A percentile compares a stretch with the other conserved stretches of the same genome.
Conservation (phyloP, 2,113 vertebrate genomes). For the Pseudorasbora parva region DNA sequence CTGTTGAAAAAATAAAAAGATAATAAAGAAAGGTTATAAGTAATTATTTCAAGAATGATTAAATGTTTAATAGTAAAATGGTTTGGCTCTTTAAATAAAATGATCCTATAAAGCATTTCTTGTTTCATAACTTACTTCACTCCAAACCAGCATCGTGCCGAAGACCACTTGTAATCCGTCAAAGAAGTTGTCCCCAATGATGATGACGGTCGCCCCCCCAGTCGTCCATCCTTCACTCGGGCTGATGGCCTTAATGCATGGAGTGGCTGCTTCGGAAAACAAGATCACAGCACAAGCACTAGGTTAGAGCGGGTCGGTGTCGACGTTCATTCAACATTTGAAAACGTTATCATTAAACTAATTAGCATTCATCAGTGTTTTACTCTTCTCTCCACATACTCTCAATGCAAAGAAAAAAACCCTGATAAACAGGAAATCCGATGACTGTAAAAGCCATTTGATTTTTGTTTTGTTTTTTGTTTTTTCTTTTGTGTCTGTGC, state of each 20-base stretch:
- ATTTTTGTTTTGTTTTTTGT: not conserved
- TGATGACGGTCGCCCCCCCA: constrained; percentile 92
- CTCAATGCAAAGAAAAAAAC: not conserved
- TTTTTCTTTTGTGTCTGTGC: constrained; percentile 40
- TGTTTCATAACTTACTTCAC: constrained; percentile 80
- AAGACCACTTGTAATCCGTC: constrained; percentile 95
- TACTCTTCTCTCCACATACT: constrained; percentile 4
- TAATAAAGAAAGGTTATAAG: not conserved
- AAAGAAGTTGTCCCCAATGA: constrained; percentile 97
- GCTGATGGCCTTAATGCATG: constrained; percentile 96
- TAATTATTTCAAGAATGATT: not conserved
- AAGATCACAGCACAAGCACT: constrained; percentile 57
- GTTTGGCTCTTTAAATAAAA: not conserved
- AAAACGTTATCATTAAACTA: not conserved
- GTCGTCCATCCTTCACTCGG: constrained; percentile 96
- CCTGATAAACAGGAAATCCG: constrained; percentile 24
- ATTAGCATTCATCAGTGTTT: not conserved
- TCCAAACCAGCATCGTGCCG: constrained; percentile 94
- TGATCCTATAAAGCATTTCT: too few species aligned
- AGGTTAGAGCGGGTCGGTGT: constrained; percentile 15
- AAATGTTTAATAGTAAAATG: not conserved
- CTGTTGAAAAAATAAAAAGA: not conserved
- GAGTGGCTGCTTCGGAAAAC: constrained; percentile 86
- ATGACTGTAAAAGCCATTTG: constrained; percentile 50
- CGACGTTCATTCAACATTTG: not conserved